Conservation (phyloP, 2,113 vertebrate species). For the Lepidothrix coronata region DNA sequence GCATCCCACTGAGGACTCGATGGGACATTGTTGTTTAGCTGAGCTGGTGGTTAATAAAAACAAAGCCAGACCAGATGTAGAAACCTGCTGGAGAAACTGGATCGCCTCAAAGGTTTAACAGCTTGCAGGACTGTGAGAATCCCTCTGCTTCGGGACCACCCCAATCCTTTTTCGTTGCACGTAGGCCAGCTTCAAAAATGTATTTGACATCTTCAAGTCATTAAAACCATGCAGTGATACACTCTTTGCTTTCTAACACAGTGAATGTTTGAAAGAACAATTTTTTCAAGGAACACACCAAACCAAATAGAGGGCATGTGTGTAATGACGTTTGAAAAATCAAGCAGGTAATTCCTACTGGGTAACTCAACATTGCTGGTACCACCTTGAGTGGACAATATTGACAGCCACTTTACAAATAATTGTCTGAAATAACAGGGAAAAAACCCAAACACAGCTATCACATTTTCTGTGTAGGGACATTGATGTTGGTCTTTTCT, state of each 20-base stretch:
- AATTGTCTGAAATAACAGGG: neutral
- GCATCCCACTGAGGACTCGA: neutral
- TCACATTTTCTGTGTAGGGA: neutral
- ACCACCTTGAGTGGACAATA: neutral
- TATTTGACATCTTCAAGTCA: neutral
- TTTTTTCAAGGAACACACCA: neutral
- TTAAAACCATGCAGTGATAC: neutral
- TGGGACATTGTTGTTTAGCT: neutral
- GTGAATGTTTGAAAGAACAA: fast-evolving
- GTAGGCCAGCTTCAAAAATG: neutral
- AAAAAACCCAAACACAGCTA: neutral
- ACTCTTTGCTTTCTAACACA: neutral
- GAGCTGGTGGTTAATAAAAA: slow-evolving; percentile 5
- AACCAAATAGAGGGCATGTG: neutral
- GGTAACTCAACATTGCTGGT: neutral
- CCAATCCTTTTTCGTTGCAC: neutral
- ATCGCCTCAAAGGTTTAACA: neutral
- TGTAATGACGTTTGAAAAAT: neutral
- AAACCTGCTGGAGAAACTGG: slow-evolving; percentile 10
- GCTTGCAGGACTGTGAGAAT: neutral
- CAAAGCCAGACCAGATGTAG: neutral
- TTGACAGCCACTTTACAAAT: neutral
- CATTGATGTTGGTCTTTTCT: neutral
- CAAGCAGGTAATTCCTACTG: neutral
- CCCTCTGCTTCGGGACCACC: neutral